Conservation (phyloP, 2,113 vertebrate species). For the Callocephalon fimbriatum region DNA sequence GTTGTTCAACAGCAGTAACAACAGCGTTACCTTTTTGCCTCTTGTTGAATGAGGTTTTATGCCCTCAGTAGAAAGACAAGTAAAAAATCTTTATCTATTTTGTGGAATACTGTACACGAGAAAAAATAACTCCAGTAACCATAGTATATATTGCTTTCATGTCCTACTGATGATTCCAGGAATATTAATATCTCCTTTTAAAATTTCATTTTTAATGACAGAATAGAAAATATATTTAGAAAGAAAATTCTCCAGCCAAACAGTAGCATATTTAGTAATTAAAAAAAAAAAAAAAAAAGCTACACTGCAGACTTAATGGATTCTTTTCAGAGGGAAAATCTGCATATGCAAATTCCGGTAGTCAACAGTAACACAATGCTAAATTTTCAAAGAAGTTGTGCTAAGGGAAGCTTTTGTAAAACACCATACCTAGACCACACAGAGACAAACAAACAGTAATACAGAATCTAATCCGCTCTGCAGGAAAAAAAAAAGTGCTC, state of each 20-base stretch:
- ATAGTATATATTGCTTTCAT: background rate
- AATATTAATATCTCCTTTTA: background rate
- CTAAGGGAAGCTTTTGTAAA: background rate
- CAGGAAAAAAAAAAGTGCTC: background rate
- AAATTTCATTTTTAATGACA: background rate
- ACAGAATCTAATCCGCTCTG: background rate
- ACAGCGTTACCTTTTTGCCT: background rate
- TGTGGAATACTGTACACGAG: background rate
- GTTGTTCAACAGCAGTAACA: background rate
- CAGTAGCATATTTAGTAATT: background rate
- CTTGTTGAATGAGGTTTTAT: background rate
- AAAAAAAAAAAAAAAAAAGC: background rate
- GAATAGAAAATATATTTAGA: background rate
- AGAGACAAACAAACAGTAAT: background rate
- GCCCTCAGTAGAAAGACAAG: background rate
- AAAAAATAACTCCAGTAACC: background rate
- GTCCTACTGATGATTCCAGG: background rate
- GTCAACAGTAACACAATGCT: background rate
- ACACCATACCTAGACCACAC: background rate
- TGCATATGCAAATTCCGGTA: background rate
- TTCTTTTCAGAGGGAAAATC: background rate
- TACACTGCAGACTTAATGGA: rapidly evolving
- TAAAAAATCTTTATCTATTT: background rate
- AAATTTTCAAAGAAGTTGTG: background rate
- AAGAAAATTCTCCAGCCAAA: background rate